Evolutionary conservation across 2,888 invertebrate species (phyloP).

Genomic region (Argynnis bischoffii): DNA sequence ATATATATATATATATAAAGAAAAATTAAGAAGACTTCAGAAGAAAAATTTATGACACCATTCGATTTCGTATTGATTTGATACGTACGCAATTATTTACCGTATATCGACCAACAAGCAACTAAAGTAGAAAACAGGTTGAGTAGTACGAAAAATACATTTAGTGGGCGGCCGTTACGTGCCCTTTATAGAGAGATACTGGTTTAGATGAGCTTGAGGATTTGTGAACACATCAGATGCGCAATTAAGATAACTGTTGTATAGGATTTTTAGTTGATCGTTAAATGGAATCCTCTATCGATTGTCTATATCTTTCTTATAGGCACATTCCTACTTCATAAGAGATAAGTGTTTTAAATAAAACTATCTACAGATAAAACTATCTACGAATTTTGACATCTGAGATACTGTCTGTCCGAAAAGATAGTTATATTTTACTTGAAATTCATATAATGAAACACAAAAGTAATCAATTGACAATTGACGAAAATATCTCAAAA

Average conservation of each 20-base stretch:
- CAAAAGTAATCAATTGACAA: no score
- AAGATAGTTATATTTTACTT: no score
- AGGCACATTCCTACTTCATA: neutral
- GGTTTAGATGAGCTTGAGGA: slow-evolving; percentile 30
- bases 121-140: slow-evolving; percentile 29
- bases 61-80: no score
- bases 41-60: no score
- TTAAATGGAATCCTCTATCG: slow-evolving; percentile 6
- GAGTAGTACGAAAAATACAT: slow-evolving; percentile 35
- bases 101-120: slow-evolving; percentile 6
- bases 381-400: no score
- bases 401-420: no score
- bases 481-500: no score
- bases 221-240: slow-evolving; percentile 31
- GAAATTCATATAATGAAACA: no score
- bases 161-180: slow-evolving; percentile 35
- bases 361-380: no score
- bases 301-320: slow-evolving; percentile 1
- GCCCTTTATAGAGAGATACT: slow-evolving; percentile 29
- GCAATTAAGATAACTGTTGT: slow-evolving; percentile 34
- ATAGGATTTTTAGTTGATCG: slow-evolving; percentile 28
- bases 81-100: neutral
- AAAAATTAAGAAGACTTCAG: neutral
- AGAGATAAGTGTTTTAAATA: neutral
- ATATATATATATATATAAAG: neutral